Conservation (phyloP, 2,888 invertebrate genomes). For the Catonia carolina region DNA sequence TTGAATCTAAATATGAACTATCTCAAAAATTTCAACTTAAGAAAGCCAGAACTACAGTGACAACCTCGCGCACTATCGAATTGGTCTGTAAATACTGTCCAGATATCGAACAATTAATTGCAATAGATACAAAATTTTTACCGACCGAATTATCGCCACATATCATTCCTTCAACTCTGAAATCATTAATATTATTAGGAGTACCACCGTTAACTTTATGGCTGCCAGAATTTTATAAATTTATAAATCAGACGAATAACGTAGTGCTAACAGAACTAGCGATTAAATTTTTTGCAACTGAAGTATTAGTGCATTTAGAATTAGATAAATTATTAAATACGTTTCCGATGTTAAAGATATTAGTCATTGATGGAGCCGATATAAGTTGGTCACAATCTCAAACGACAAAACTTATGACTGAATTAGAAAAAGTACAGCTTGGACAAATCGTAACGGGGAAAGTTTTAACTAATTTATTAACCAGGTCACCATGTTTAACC, state of each 20-base stretch:
- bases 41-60: too few relatives aligned
- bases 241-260: conserved; percentile 40
- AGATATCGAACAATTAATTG: neutral
- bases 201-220: conserved; percentile 41
- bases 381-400: conserved; percentile 39
- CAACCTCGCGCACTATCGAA: neutral
- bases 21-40: too few relatives aligned
- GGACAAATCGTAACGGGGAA: conserved; percentile 40
- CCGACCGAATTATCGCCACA: neutral
- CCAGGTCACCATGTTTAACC: conserved; percentile 39
- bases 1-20: conserved; percentile 32
- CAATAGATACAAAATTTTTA: conserved; percentile 1
- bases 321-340: conserved; percentile 39
- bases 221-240: conserved; percentile 41
- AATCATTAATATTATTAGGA: conserved; percentile 37
- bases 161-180: conserved; percentile 26
- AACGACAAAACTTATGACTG: conserved; percentile 36
- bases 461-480: conserved; percentile 40
- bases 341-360: conserved; percentile 40
- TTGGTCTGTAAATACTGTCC: neutral
- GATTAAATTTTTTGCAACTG: conserved; percentile 39
- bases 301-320: conserved; percentile 39
- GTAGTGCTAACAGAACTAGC: conserved; percentile 40
- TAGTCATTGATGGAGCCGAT: conserved; percentile 41
- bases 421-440: conserved; percentile 40